A percentile compares a stretch with the other conserved stretches of the same genome.
These are phyloP conservation scores for Coccyzus lansbergi DNA, from an alignment of 2,797 vertebrate genomes.

Conservation along the genomic window DNA sequence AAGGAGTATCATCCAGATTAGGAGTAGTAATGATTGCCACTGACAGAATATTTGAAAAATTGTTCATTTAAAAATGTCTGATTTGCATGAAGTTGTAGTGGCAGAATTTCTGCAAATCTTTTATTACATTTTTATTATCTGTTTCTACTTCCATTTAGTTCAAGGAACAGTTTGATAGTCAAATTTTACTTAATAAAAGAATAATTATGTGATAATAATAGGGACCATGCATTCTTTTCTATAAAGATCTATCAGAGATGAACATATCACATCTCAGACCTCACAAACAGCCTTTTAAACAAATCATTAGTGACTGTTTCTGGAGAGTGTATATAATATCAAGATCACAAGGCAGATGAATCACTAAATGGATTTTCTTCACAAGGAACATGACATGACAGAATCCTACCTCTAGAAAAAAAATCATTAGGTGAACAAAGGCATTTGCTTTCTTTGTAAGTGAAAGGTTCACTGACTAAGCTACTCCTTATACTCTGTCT, in stretches of 20 bases:
- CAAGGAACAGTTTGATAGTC: background rate
- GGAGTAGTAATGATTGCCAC: background rate
- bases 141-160: background rate
- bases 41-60: background rate
- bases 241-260: background rate
- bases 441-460: background rate
- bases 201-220: background rate
- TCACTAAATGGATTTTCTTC: background rate
- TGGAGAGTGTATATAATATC: background rate
- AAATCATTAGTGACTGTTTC: background rate
- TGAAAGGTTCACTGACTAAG: background rate
- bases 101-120: background rate
- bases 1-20: background rate
- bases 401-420: background rate
- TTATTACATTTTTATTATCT: background rate
- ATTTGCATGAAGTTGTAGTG: background rate
- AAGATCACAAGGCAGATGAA: background rate
- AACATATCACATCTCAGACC: background rate
- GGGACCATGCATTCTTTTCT: background rate
- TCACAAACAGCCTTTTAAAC: background rate
- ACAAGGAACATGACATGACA: accelerated
- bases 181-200: background rate
- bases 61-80: background rate
- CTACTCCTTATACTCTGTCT: background rate
- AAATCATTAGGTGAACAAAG: background rate